Evolutionary conservation across 1,140 invertebrate genomes (phyloP), one percentile per base, ranked within the genome.

Genomic region (Papilio polytes): DNA sequence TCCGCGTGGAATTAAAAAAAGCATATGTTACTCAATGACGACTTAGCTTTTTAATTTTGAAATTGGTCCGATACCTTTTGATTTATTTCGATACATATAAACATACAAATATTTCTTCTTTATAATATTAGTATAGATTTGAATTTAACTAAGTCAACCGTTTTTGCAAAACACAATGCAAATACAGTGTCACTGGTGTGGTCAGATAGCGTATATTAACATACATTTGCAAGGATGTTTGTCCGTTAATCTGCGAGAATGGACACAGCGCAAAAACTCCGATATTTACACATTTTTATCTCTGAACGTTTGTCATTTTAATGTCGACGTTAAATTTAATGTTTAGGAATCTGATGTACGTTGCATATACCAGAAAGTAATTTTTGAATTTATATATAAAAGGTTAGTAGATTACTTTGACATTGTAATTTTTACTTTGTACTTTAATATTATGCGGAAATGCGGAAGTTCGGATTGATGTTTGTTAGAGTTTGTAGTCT

Each of bases 171-270:
- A 84, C 86, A 88, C 83, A 87, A 87, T 88, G 85, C 84, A 88
- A 88, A 88, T 88, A 84, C 51, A 53, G 63, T 51, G 76, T 44
- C 82, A 41, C 85, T 86, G 87, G 74, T 74, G 77, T 80, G 74
- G 83, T 80, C 83, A 82, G 85, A 88, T 87, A 88, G 83, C 76
- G 41, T 63, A 81, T 77, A 87, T 88, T 86, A 85, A 84, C 87
- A 85, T 87, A 88, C 81, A 85, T 86, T 80, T 83, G 53, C 53
- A 72, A 22, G 36, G 36, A 66, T 82, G 81, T 80, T 81, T 81
- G 81, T 74, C 31, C 74, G 82, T 88, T 88, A 86, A 85, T 88
- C 87, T 84, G 72, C 46, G 72, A 48, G 81, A 83, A 83, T 83
- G 83, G 80, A 48, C 79, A 53, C 31, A 31, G 44, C 74, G 76